phyloP scores from a whole-genome alignment of 2,797 vertebrate genomes.

The Macrochelys suwanniensis region DNA sequence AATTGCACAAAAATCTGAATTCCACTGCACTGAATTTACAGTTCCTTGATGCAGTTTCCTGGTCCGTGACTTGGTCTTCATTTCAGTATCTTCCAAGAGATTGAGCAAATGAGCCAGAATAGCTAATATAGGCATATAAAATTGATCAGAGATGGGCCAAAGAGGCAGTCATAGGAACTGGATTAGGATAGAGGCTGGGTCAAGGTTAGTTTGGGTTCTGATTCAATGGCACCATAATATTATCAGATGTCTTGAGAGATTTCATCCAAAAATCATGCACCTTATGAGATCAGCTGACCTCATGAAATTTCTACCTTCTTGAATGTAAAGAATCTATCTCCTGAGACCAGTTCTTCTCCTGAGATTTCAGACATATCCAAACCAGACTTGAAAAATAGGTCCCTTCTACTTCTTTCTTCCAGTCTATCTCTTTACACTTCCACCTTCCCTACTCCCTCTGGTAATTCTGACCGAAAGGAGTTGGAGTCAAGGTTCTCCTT shows the following conservation, averaged over 20 bases:
- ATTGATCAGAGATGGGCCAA: not conserved
- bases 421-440: not conserved
- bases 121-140: fast-evolving
- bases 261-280: not conserved
- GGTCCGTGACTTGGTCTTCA: too few species aligned
- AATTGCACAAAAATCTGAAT: not conserved
- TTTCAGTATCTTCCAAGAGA: not conserved
- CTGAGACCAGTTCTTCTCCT: not conserved
- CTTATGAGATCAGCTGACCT: not conserved
- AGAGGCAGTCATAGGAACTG: not conserved
- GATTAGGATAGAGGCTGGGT: not conserved
- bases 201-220: not conserved
- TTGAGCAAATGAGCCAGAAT: not conserved
- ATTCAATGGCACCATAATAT: not conserved
- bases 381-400: not conserved
- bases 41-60: not conserved
- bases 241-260: not conserved
- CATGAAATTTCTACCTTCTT: not conserved
- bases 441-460: not conserved
- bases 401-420: not conserved
- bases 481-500: not conserved
- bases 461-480: not conserved
- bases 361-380: not conserved
- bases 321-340: not conserved
- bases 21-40: not conserved